phyloP scores from a whole-genome alignment of 2,888 invertebrate species.

The Cantharis rustica region DNA sequence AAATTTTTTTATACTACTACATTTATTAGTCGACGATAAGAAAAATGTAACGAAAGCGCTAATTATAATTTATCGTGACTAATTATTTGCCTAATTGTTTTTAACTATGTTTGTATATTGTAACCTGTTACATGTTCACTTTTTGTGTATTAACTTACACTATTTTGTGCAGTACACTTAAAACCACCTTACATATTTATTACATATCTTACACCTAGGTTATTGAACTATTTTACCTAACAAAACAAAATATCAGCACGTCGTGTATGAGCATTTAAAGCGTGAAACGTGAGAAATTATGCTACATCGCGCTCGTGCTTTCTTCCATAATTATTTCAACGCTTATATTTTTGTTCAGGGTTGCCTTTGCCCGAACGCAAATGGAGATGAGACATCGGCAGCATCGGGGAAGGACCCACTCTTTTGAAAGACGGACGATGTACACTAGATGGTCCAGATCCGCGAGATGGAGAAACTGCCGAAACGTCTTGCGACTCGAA shows the following conservation, averaged over 20 bases:
- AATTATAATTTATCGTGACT: neutral
- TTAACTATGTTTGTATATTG: slow-evolving; percentile 12
- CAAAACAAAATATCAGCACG: slow-evolving; percentile 8
- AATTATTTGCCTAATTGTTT: slow-evolving; percentile 4
- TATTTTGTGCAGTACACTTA: neutral
- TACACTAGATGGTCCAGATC: neutral
- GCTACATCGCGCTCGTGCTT: slow-evolving; percentile 2
- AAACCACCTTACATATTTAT: neutral
- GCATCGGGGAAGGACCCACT: neutral
- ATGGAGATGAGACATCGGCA: neutral
- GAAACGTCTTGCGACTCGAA: neutral
- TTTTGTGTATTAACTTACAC: slow-evolving; percentile 13
- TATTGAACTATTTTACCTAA: slow-evolving; percentile 10
- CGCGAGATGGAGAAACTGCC: neutral
- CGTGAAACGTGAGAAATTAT: neutral
- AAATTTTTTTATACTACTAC: neutral
- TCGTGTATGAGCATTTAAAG: slow-evolving; percentile 9
- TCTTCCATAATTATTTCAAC: slow-evolving; percentile 1
- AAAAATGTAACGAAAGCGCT: neutral
- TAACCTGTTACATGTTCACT: slow-evolving; percentile 11
- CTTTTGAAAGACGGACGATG: neutral
- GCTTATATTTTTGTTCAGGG: slow-evolving; percentile 12
- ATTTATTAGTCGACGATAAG: neutral
- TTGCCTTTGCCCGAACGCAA: neutral
- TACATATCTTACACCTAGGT: slow-evolving; percentile 10